Conservation (phyloP, 2,797 vertebrate species). For the Myotis pilosus region DNA sequence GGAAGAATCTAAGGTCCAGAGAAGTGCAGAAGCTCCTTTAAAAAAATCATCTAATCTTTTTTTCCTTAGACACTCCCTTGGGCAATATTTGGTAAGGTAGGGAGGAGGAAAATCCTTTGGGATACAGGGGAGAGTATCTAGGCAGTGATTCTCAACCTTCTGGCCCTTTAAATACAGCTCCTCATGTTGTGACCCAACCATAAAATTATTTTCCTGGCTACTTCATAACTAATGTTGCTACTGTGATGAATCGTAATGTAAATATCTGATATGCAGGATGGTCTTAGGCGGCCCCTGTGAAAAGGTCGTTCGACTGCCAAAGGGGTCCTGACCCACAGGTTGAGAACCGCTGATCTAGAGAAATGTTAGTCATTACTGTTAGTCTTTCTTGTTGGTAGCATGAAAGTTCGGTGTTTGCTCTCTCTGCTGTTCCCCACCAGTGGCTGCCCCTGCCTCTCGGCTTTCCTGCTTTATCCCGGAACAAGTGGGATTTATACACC, state of each 20-base stretch:
- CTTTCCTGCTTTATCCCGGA: constrained; percentile 46
- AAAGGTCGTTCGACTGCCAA: too few relatives aligned
- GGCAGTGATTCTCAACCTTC: too few relatives aligned
- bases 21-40: constrained; percentile 4
- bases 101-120: constrained; percentile 18
- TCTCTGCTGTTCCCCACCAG: background rate
- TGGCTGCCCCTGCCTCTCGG: constrained; percentile 50
- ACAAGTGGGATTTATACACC: constrained; percentile 49
- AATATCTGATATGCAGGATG: too few relatives aligned
- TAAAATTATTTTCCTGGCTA: too few relatives aligned
- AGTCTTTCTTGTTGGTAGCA: background rate
- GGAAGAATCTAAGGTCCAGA: background rate
- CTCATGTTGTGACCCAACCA: too few relatives aligned
- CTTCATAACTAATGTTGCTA: too few relatives aligned
- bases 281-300: too few relatives aligned
- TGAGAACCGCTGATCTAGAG: background rate
- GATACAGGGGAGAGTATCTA: background rate
- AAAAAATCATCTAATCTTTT: constrained; percentile 47
- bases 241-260: too few relatives aligned
- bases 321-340: too few relatives aligned
- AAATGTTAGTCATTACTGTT: background rate
- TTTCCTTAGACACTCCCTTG: constrained; percentile 24
- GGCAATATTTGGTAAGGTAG: constrained; percentile 18
- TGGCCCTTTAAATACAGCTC: too few relatives aligned
- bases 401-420: constrained; percentile 11